Percentiles rank a stretch among this genome's conserved stretches.
Conservation (phyloP, 1,140 invertebrate species). For the Lasaia peninsularis region DNA sequence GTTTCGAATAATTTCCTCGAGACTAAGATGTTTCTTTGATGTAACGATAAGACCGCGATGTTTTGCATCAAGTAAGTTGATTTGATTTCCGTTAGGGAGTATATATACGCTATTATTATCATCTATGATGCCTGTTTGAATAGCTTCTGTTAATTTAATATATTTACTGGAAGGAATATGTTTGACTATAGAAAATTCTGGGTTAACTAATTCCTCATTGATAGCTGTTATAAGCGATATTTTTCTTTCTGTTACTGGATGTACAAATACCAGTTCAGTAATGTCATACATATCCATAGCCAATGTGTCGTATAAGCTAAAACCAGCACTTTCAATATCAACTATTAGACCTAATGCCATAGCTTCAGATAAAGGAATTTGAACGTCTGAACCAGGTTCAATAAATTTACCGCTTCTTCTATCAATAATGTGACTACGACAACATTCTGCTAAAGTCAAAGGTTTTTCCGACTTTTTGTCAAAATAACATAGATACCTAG, state of each 20-base stretch:
- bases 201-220: slow-evolving; percentile 88
- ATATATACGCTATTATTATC: slow-evolving; percentile 83
- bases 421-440: slow-evolving; percentile 90
- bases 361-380: slow-evolving; percentile 84
- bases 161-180: slow-evolving; percentile 84
- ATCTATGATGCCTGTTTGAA: slow-evolving; percentile 86
- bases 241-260: slow-evolving; percentile 88
- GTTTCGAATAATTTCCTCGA: slow-evolving; percentile 88
- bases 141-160: slow-evolving; percentile 85
- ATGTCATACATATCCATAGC: slow-evolving; percentile 89
- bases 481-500: slow-evolving; percentile 88
- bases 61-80: slow-evolving; percentile 85
- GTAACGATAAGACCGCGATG: slow-evolving; percentile 86
- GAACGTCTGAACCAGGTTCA: slow-evolving; percentile 82
- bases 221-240: slow-evolving; percentile 89
- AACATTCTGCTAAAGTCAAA: slow-evolving; percentile 86
- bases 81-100: slow-evolving; percentile 79
- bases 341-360: slow-evolving; percentile 87
- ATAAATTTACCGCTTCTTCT: slow-evolving; percentile 87
- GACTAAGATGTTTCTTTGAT: slow-evolving; percentile 81
- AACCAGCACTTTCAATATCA: slow-evolving; percentile 89
- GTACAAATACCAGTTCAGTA: slow-evolving; percentile 84
- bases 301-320: slow-evolving; percentile 89
- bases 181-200: slow-evolving; percentile 87
- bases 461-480: slow-evolving; percentile 84